Conservation (phyloP, 1,140 invertebrate genomes). For the Drosophila yakuba region DNA sequence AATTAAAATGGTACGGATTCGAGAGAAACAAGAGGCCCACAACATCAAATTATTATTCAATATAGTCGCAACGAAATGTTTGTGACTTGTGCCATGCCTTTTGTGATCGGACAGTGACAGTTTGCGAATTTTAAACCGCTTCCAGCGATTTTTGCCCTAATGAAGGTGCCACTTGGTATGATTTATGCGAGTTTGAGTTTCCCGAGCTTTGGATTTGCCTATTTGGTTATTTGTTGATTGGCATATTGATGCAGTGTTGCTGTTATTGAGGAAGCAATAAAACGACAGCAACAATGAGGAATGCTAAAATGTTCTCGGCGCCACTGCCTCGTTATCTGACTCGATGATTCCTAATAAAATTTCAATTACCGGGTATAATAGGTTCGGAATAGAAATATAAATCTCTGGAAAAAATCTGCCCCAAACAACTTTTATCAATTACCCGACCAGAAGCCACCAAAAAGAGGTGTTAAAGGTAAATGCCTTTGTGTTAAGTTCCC, state of each 20-base stretch:
- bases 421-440: slow-evolving; percentile 53
- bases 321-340: not conserved
- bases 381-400: slow-evolving; percentile 12
- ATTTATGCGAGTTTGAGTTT: slow-evolving; percentile 58
- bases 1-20: slow-evolving; percentile 60
- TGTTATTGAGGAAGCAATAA: slow-evolving; percentile 43
- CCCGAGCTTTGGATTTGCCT: slow-evolving; percentile 15
- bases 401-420: slow-evolving; percentile 32
- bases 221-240: slow-evolving; percentile 24
- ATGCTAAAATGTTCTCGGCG: slow-evolving; percentile 13
- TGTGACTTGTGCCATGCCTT: slow-evolving; percentile 66
- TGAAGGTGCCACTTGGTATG: slow-evolving; percentile 57
- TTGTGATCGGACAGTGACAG: slow-evolving; percentile 63
- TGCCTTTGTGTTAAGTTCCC: slow-evolving; percentile 31
- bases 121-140: slow-evolving; percentile 70
- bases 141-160: slow-evolving; percentile 18
- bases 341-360: slow-evolving; percentile 22
- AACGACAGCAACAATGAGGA: slow-evolving; percentile 28
- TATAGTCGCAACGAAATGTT: slow-evolving; percentile 76
- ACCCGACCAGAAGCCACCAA: slow-evolving; percentile 9
- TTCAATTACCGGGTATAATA: slow-evolving; percentile 28
- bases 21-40: slow-evolving; percentile 18
- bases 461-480: slow-evolving; percentile 45
- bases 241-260: slow-evolving; percentile 20
- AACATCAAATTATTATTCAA: slow-evolving; percentile 71